Evolutionary conservation across 1,140 invertebrate species (phyloP).

Genomic region (Kradibia gibbosae): DNA sequence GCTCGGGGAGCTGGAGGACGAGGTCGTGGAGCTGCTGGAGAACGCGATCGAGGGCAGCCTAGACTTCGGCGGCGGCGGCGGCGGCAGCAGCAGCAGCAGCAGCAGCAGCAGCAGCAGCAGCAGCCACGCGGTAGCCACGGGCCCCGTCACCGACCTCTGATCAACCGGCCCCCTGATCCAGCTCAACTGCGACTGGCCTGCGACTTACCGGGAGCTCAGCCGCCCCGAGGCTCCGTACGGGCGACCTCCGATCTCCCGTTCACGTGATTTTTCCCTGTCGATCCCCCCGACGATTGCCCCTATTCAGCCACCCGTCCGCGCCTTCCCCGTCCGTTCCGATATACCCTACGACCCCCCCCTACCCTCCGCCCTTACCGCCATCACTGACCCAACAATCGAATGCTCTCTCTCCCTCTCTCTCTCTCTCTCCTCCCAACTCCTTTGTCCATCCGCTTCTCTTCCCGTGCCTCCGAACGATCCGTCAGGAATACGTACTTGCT

Average conservation of each 20-base stretch:
- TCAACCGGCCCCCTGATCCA: background rate
- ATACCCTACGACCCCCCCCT: too few species aligned
- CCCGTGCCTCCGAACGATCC: background rate
- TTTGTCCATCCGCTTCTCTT: background rate
- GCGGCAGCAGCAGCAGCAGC: background rate
- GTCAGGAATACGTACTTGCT: constrained; percentile 20
- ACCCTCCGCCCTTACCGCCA: background rate
- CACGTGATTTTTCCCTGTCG: background rate
- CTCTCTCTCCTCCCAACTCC: background rate
- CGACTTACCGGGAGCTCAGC: background rate
- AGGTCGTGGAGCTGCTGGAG: constrained; percentile 22
- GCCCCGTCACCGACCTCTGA: constrained; percentile 70
- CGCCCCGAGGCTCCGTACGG: background rate
- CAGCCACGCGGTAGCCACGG: constrained; percentile 59
- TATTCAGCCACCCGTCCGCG: background rate
- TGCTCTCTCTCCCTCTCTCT: constrained; percentile 13
- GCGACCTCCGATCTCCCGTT: background rate
- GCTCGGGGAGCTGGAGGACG: constrained; percentile 9
- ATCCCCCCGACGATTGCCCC: background rate
- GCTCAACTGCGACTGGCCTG: background rate
- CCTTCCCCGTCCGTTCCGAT: too few species aligned
- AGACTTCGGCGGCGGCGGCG: constrained; percentile 6
- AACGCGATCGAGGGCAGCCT: too few species aligned
- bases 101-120: constrained; percentile 51
- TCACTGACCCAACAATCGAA: too few species aligned